phyloP scores from a whole-genome alignment of 2,888 invertebrate species.

The Eupithecia exiguata region DNA sequence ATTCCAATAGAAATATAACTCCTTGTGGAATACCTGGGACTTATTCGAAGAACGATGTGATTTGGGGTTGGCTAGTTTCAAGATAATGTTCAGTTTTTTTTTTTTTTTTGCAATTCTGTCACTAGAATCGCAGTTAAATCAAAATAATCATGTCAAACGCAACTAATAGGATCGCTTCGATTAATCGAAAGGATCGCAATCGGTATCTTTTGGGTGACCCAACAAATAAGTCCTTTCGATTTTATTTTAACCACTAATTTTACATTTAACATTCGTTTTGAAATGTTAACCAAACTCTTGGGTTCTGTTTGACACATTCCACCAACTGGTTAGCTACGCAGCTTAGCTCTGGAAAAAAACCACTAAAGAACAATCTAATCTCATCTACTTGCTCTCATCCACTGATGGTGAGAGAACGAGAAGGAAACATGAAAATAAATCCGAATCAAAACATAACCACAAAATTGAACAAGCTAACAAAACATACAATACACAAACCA shows the following conservation, averaged over 20 bases:
- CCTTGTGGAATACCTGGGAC: conserved; percentile 30
- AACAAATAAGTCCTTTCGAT: no score
- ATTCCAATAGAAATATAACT: conserved; percentile 44
- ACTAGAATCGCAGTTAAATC: background rate
- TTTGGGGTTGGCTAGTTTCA: background rate
- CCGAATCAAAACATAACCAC: background rate
- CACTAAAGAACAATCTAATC: background rate
- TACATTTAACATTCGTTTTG: no score
- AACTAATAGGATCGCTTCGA: background rate
- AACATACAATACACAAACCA: background rate
- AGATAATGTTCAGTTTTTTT: background rate
- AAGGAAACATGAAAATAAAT: background rate
- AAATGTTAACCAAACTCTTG: no score
- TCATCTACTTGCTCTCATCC: background rate
- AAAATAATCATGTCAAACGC: background rate
- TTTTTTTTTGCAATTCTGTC: background rate
- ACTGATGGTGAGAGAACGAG: no score
- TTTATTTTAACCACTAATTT: no score
- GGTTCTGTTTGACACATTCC: background rate
- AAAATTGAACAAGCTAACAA: background rate
- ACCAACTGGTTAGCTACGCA: background rate
- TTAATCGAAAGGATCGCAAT: background rate
- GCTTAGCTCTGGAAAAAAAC: background rate
- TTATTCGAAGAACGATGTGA: conserved; percentile 21
- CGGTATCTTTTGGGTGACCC: background rate